These are phyloP conservation scores for Pempheris klunzingeri DNA, from an alignment of 2,797 vertebrate species.

Conservation along the genomic window DNA sequence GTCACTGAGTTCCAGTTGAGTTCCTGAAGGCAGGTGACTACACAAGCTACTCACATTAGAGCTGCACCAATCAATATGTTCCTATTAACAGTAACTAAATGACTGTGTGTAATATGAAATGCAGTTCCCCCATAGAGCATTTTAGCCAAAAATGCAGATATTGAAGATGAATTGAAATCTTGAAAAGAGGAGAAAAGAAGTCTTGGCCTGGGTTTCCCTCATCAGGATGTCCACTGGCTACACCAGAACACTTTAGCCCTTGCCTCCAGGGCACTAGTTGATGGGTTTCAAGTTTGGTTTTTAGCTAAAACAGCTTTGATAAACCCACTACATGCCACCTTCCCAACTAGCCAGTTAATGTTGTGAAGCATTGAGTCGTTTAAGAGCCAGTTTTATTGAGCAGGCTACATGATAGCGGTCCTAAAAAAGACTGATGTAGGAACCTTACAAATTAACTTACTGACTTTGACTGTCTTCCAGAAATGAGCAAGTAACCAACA, in stretches of 20 bases:
- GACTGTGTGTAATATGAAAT: neutral
- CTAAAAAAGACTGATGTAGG: no score
- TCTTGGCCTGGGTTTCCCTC: no score
- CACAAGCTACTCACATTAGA: neutral
- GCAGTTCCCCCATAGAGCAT: neutral
- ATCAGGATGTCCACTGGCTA: no score
- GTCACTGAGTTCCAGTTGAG: neutral
- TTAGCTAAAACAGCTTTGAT: neutral
- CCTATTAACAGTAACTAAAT: neutral
- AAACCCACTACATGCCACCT: neutral
- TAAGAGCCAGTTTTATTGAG: neutral
- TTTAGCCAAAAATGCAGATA: no score
- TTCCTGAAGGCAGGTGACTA: neutral
- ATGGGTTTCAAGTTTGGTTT: neutral
- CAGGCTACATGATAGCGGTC: no score
- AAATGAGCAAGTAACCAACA: no score
- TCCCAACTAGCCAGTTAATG: neutral
- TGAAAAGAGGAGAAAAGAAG: no score
- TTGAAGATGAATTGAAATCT: no score
- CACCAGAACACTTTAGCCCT: no score
- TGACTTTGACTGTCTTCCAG: no score
- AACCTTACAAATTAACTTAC: no score
- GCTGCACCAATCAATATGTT: neutral
- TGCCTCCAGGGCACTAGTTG: no score
- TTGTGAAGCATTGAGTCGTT: neutral